phyloP scores from a whole-genome alignment of 2,888 invertebrate genomes.

The Cataglyphis cursor region DNA sequence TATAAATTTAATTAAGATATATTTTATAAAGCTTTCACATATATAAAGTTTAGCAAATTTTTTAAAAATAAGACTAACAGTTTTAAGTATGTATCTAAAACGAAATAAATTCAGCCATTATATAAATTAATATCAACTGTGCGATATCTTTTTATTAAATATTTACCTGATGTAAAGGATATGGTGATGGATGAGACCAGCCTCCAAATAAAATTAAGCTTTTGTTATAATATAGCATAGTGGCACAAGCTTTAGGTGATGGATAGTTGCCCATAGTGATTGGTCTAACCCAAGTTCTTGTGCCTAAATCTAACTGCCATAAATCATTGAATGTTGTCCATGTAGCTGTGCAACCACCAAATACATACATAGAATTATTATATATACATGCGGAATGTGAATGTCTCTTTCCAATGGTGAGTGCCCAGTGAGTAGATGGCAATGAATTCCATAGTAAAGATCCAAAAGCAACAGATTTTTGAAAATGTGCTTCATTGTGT shows the following conservation, averaged over 20 bases:
- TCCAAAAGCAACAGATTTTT: constrained; percentile 92
- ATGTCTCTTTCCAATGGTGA: constrained; percentile 96
- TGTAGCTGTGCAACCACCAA: constrained; percentile 98
- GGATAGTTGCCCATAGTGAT: constrained; percentile 96
- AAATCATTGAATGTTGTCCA: constrained; percentile 98
- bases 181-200: constrained; percentile 96
- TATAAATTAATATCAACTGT: not conserved
- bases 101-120: not conserved
- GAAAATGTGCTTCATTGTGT: constrained; percentile 91
- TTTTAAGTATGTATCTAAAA: not conserved
- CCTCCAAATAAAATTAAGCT: constrained; percentile 96
- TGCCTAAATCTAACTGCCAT: constrained; percentile 96
- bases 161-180: constrained; percentile 92
- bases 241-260: constrained; percentile 97
- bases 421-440: constrained; percentile 88
- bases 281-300: constrained; percentile 94
- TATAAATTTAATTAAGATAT: not conserved
- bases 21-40: not conserved
- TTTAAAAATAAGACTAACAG: not conserved
- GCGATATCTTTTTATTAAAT: not conserved
- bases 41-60: not conserved
- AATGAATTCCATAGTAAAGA: constrained; percentile 92
- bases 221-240: constrained; percentile 95
- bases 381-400: constrained; percentile 96
- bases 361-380: constrained; percentile 96